phyloP scores from a whole-genome alignment of 2,797 vertebrate species.

The Selene dorsalis region DNA sequence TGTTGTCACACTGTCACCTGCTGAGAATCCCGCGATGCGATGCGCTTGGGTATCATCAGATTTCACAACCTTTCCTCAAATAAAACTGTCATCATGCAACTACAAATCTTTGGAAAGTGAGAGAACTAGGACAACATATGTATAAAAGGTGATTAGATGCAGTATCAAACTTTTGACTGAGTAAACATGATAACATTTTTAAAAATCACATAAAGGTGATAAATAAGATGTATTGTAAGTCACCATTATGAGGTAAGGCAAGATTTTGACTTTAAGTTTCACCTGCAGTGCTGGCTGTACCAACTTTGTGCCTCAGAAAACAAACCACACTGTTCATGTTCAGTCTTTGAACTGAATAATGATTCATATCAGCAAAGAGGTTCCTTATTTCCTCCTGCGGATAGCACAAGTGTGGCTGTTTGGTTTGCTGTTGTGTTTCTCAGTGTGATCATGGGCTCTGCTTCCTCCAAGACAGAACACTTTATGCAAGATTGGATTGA shows the following conservation, averaged over 20 bases:
- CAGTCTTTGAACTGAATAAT: not conserved
- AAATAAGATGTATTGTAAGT: no score
- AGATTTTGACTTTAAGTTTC: not conserved
- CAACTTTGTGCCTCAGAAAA: not conserved
- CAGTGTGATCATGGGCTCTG: not conserved
- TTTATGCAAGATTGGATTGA: not conserved
- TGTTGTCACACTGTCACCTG: not conserved
- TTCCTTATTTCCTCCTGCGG: not conserved
- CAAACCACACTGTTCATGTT: not conserved
- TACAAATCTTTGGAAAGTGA: not conserved
- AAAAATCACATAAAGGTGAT: not conserved
- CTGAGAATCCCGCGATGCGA: not conserved
- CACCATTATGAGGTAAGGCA: not conserved
- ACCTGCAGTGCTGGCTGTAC: not conserved
- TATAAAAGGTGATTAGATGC: no score
- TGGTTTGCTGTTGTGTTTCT: no score
- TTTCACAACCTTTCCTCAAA: not conserved
- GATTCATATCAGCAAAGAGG: no score
- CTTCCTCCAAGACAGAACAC: not conserved
- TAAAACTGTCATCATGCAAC: not conserved
- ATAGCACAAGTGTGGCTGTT: not conserved
- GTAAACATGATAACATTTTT: no score
- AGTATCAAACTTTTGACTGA: no score
- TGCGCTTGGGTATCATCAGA: not conserved
- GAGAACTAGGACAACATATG: not conserved